These are phyloP conservation scores for Actenoides hombroni DNA, from an alignment of 2,113 vertebrate species.

Conservation along the genomic window DNA sequence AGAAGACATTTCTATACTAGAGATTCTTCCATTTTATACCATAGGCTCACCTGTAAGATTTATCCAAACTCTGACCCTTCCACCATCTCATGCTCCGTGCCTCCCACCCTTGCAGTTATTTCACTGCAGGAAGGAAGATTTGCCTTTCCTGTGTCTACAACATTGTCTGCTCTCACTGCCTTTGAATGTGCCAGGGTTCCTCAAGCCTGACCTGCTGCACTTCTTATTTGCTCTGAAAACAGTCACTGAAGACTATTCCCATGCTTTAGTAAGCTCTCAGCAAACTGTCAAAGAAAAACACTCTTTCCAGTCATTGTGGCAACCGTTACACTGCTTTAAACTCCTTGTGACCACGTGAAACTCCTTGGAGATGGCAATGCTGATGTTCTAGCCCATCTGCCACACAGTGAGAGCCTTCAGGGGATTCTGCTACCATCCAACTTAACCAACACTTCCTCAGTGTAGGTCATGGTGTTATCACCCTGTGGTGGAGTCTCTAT, in stretches of 20 bases:
- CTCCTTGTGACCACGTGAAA: neutral
- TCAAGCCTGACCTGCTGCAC: neutral
- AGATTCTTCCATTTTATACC: neutral
- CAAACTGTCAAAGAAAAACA: neutral
- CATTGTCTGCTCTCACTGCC: neutral
- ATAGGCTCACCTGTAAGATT: neutral
- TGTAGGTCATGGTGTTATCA: neutral
- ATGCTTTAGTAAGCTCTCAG: neutral
- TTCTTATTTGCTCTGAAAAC: neutral
- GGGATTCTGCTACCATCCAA: neutral
- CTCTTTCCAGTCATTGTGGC: neutral
- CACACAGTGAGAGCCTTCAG: neutral
- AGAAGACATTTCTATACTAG: neutral
- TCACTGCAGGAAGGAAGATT: neutral
- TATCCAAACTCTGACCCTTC: neutral
- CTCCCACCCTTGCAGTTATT: neutral
- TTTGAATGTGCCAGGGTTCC: neutral
- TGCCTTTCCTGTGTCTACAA: neutral
- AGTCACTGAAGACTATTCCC: neutral
- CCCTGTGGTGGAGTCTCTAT: neutral
- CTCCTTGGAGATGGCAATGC: neutral
- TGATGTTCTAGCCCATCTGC: neutral
- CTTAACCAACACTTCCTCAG: neutral
- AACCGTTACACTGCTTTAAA: neutral
- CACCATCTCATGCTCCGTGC: neutral